These are phyloP conservation scores for Deroplatys truncata DNA, from an alignment of 2,888 invertebrate genomes.

Conservation along the genomic window DNA sequence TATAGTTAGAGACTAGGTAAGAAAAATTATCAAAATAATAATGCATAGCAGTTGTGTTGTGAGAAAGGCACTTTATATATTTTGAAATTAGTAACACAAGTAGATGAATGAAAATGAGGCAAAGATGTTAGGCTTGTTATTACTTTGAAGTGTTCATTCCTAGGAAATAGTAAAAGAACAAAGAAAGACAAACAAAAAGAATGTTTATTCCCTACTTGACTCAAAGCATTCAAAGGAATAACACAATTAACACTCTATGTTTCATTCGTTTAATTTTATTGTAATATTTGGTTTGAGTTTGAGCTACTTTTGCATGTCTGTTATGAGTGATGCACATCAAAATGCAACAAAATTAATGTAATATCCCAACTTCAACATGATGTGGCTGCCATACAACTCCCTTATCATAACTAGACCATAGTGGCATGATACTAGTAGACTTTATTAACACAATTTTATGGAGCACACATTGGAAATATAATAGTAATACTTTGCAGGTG, in stretches of 20 bases:
- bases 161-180: not conserved
- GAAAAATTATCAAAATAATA: no score
- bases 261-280: not conserved
- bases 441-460: not conserved
- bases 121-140: slow-evolving; percentile 7
- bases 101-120: not conserved
- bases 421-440: not conserved
- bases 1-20: not conserved
- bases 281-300: not conserved
- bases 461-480: not conserved
- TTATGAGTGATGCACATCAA: not conserved
- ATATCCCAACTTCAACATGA: not conserved
- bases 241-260: not conserved
- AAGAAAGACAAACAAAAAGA: not conserved
- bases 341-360: not conserved
- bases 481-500: not conserved
- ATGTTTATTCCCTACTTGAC: not conserved
- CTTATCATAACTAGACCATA: not conserved
- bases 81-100: not conserved
- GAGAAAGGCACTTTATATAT: not conserved
- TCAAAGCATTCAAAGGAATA: not conserved
- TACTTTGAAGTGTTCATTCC: not conserved
- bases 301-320: not conserved
- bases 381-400: not conserved
- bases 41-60: not conserved